Evolutionary conservation across 2,113 vertebrate genomes (phyloP).

Genomic region (Chlorodrepanis virens): DNA sequence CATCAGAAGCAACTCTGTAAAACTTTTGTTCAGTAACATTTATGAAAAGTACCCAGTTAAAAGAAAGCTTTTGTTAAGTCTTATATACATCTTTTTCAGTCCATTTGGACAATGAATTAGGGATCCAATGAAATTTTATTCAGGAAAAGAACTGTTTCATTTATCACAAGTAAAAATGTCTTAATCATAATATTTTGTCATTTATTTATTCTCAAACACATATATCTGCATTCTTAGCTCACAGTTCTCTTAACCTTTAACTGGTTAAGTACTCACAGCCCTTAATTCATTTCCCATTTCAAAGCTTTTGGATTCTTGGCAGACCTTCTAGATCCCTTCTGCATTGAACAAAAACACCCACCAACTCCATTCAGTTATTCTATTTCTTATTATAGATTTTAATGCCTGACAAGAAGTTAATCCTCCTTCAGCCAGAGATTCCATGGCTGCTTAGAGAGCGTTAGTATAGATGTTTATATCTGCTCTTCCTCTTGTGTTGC

Average conservation of each 20-base stretch:
- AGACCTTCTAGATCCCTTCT: background rate
- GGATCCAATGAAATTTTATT: background rate
- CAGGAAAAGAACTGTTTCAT: background rate
- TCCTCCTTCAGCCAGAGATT: background rate
- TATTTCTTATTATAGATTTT: conserved; percentile 3
- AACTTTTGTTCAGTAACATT: background rate
- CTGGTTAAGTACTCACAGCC: background rate
- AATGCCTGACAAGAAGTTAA: background rate
- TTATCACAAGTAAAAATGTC: background rate
- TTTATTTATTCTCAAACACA: background rate
- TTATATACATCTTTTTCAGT: background rate
- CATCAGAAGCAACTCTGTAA: background rate
- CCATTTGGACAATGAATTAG: background rate
- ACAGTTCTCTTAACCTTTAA: background rate
- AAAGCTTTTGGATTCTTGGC: background rate
- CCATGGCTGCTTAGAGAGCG: background rate
- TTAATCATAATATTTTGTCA: background rate
- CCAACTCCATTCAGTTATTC: background rate
- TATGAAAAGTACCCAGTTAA: background rate
- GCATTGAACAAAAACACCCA: background rate
- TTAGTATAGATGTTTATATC: background rate
- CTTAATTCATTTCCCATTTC: background rate
- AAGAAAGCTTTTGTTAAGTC: background rate
- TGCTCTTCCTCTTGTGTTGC: background rate
- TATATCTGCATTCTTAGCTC: background rate